A percentile compares a stretch with the other conserved stretches of the same genome.
Conservation (phyloP, 2,113 vertebrate species). For the Symphodus melops region DNA sequence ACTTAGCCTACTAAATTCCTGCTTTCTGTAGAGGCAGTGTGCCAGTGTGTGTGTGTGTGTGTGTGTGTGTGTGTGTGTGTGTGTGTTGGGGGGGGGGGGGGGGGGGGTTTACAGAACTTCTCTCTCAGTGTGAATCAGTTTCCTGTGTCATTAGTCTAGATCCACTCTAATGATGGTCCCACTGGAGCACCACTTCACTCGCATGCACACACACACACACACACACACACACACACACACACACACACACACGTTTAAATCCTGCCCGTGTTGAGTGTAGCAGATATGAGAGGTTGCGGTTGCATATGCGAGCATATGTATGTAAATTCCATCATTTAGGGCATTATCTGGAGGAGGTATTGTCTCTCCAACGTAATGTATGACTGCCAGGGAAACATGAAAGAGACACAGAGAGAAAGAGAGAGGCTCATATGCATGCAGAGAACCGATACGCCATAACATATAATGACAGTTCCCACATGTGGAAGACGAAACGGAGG, state of each 20-base stretch:
- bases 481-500: slow-evolving; percentile 72
- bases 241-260: slow-evolving; percentile 52
- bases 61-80: slow-evolving; percentile 37
- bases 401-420: slow-evolving; percentile 64
- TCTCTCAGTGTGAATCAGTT: slow-evolving; percentile 75
- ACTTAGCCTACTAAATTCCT: slow-evolving; percentile 30
- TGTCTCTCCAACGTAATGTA: slow-evolving; percentile 83
- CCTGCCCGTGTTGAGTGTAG: slow-evolving; percentile 52
- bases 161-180: slow-evolving; percentile 83
- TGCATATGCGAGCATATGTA: slow-evolving; percentile 80
- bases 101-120: slow-evolving; percentile 65
- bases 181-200: slow-evolving; percentile 82
- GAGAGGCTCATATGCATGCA: slow-evolving; percentile 70
- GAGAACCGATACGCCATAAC: slow-evolving; percentile 69
- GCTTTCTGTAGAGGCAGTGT: slow-evolving; percentile 14
- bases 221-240: slow-evolving; percentile 50
- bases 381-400: slow-evolving; percentile 79
- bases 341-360: slow-evolving; percentile 87
- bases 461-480: slow-evolving; percentile 78
- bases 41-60: slow-evolving; percentile 33
- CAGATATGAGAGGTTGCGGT: slow-evolving; percentile 70
- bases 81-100: slow-evolving; percentile 29
- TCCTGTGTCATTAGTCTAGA: slow-evolving; percentile 85
- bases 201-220: slow-evolving; percentile 58
- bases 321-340: slow-evolving; percentile 86